Base-by-base conservation (phyloP, 2,113 vertebrate genomes). In the Columba livia region DNA sequence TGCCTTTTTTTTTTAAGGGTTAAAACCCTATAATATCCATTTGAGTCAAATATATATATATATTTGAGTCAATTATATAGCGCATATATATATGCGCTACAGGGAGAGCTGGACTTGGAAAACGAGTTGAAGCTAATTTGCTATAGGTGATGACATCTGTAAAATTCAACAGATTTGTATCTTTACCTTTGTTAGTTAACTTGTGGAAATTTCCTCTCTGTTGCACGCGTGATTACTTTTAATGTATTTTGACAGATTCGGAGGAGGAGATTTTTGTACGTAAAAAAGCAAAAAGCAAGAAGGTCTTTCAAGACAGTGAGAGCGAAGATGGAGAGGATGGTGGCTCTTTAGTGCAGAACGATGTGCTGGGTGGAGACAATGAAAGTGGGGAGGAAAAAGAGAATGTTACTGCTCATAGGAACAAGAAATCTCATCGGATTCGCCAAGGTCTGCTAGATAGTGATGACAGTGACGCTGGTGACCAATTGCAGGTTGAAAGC, bases 281-380 rank as follows among this genome's bases (percentile, higher is more conserved):
- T 93, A 98, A 98, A 70, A 99, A 98, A 91, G 51, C 96, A 20
- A 98, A 98, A 54, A 92, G 73, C 69, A 98, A 97, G 77, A 98
- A 98, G 48, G 96, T 98, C 36, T 97, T 99, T 38, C 96, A 97
- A 83, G 99, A 99, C 95, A 99, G 99, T 36, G 98, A 98, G 62
- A 98, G 98, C 5, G 99, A 99, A 82, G 97, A 95, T 12, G 99
- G 98, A 69, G 96, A 96, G 14, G 97, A 97, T 48, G 84, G 82
- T 15, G 66, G 8, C 26, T 71, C 26, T 6, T 42, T 12, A 42
- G 53, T 85, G 61, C 85, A 95, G 56, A 60, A 92, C 79, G 17
- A 85, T 78, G 18, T 66, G 97, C 64, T 74, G 64, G 28, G 71
- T 77, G 50, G 81, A 58, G 96, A 97, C 5, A 91, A 74, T 18